These are phyloP conservation scores for Callosobruchus maculatus DNA, from an alignment of 2,888 invertebrate genomes.

Conservation along the genomic window DNA sequence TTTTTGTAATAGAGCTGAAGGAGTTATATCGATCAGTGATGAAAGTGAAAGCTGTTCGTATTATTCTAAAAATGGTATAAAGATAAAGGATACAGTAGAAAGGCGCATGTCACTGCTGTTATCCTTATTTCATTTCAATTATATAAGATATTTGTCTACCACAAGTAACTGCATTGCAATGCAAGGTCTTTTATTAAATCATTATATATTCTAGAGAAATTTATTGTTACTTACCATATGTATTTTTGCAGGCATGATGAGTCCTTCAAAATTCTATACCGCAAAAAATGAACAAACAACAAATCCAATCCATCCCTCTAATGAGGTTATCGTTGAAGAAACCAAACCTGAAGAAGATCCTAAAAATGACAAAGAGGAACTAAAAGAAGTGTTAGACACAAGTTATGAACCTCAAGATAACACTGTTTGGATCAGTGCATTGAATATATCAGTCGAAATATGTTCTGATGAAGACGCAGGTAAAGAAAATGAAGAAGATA, in stretches of 20 bases:
- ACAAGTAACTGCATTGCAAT: too few relatives aligned
- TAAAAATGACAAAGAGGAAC: neutral
- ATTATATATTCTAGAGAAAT: too few relatives aligned
- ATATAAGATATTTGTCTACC: too few relatives aligned
- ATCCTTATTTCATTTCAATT: too few relatives aligned
- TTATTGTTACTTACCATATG: neutral
- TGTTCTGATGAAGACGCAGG: neutral
- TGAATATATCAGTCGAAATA: constrained; percentile 9
- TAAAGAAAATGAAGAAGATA: neutral
- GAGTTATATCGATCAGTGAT: too few relatives aligned
- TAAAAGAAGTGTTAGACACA: neutral
- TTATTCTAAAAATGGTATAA: too few relatives aligned
- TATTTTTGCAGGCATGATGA: neutral
- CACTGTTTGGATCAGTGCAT: constrained; percentile 17
- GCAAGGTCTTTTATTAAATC: too few relatives aligned
- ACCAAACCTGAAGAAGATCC: neutral
- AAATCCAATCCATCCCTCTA: neutral
- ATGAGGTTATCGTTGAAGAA: neutral
- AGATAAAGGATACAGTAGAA: too few relatives aligned
- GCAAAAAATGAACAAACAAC: neutral
- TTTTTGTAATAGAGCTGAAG: too few relatives aligned
- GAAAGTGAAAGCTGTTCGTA: too few relatives aligned
- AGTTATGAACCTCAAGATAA: constrained; percentile 6
- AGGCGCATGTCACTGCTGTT: too few relatives aligned
- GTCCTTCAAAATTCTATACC: constrained; percentile 4